Conservation (phyloP, 2,113 vertebrate genomes). For the Irena cyanogastra region DNA sequence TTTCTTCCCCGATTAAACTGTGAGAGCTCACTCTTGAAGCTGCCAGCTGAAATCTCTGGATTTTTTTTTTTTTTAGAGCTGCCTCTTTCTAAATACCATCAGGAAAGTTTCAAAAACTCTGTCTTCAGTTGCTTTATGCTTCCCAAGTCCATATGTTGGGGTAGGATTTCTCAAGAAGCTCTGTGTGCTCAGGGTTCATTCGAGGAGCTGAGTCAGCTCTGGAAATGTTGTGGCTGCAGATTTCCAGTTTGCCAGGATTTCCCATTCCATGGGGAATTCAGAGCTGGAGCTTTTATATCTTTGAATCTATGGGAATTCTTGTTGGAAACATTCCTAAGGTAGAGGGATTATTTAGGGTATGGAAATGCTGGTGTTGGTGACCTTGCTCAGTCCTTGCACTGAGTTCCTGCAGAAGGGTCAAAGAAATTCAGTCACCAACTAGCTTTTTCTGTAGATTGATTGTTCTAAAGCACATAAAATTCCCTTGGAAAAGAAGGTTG, state of each 20-base stretch:
- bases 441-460: rapidly evolving
- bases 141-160: not conserved
- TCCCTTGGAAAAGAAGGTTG: not conserved
- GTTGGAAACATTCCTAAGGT: not conserved
- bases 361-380: not conserved
- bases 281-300: not conserved
- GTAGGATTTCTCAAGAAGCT: not conserved
- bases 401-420: not conserved
- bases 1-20: not conserved
- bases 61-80: not conserved
- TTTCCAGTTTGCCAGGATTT: not conserved
- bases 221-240: not conserved
- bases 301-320: not conserved
- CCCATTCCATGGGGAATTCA: not conserved
- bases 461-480: not conserved
- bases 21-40: not conserved
- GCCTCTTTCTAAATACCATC: not conserved
- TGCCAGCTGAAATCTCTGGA: not conserved
- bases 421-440: not conserved
- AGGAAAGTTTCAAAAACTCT: not conserved
- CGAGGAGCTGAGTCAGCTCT: not conserved
- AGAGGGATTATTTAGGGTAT: too few species aligned
- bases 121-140: not conserved
- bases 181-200: rapidly evolving
- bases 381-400: not conserved